Evolutionary conservation across 2,113 vertebrate genomes (phyloP).

Genomic region (Vireo altiloquus): DNA sequence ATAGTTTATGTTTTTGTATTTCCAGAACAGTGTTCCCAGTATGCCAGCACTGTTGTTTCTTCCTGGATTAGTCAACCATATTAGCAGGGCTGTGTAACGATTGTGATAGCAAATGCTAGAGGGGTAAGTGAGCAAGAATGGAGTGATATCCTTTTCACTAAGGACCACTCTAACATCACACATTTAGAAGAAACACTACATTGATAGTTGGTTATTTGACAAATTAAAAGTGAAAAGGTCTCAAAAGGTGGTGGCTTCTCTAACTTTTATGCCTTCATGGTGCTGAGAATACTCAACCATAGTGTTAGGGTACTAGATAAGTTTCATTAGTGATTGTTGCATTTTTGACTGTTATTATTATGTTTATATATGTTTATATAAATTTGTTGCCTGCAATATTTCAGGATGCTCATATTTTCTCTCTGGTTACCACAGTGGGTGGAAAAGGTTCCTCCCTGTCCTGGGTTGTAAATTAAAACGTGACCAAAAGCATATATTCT

Average conservation of each 20-base stretch:
- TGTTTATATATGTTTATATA: background rate
- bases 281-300: background rate
- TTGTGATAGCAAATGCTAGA: background rate
- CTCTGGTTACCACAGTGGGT: too few relatives aligned
- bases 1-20: background rate
- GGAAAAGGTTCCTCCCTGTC: too few relatives aligned
- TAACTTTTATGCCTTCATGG: background rate
- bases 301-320: background rate
- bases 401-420: too few relatives aligned
- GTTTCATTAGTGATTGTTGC: background rate
- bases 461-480: too few relatives aligned
- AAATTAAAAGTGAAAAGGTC: background rate
- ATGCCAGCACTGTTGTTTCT: background rate
- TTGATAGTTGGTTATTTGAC: background rate
- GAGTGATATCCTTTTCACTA: background rate
- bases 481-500: too few relatives aligned
- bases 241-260: background rate
- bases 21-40: background rate
- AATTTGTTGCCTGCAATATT: too few relatives aligned
- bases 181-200: background rate
- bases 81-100: background rate
- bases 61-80: background rate
- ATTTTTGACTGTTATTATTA: background rate
- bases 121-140: background rate
- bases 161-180: background rate